Evolutionary conservation across 2,113 vertebrate species (phyloP), one percentile per base, ranked within the genome.

Genomic region (Machaerirhynchus nigripectus): DNA sequence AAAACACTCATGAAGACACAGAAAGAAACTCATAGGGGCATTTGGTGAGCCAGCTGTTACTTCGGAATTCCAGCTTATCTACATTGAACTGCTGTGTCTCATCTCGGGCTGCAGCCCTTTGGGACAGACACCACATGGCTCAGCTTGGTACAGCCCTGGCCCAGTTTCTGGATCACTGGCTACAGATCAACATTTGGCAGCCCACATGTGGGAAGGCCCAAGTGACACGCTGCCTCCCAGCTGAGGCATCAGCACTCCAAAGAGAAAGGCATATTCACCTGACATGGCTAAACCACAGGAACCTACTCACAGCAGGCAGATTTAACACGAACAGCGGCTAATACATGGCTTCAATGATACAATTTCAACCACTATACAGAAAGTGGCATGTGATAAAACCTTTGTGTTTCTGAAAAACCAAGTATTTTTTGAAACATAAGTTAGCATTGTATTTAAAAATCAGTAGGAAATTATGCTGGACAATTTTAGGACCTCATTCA

Each of bases 101-200:
- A 0, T 27, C 59, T 53, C 4, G 0, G 35, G 7, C 30, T 27
- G 40, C 37, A 56, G 63, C 17, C 49, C 20, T 21, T 4, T 19
- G 68, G 70, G 44, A n/a, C 49, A 90, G 65, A 18, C 27, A 8
- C 13, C 9, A 9, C 60, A 27, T 1, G 4, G 49, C 24, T 47
- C 15, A 15, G 49, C 15, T 23, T 14, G 1, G 35, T 69, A 61
- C 18, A 44, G 10, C 28, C 47, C 69, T 31, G 23, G 12, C 4
- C 35, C 9, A 3, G 20, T 7, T 65, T 52, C 42, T 14, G 21
- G 12, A 28, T 33, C 81, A 40, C 64, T 40, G 75, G 15, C 55
- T 5, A 7, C 1, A 3, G 28, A 60, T 19, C 40, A 75, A 5
- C 10, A 35, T 1, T 46, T 57, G 55, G 4, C 1, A 1, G 15